A percentile compares a stretch with the other conserved stretches of the same genome.
These are phyloP conservation scores for Trinectes maculatus DNA, from an alignment of 2,113 vertebrate species.

Conservation along the genomic window DNA sequence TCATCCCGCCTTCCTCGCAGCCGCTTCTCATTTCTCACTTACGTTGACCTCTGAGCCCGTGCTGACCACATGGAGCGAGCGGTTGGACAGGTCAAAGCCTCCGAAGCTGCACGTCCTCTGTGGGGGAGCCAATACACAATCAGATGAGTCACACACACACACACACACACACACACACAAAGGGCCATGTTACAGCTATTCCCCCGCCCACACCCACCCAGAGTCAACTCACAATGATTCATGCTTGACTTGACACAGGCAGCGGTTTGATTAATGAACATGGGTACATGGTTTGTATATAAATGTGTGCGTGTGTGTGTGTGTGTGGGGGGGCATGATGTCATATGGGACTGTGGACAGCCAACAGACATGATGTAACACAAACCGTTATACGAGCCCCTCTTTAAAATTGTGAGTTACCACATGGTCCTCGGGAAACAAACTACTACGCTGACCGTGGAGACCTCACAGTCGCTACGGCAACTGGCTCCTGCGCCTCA, in stretches of 20 bases:
- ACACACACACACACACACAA: too few species aligned
- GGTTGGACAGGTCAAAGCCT: constrained; percentile 96
- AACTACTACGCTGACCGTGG: constrained; percentile 24
- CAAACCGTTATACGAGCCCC: constrained; percentile 42
- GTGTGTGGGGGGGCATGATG: constrained; percentile 41
- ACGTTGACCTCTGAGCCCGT: constrained; percentile 84
- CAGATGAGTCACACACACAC: constrained; percentile 44
- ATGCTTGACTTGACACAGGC: constrained; percentile 69
- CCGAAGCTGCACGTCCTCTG: constrained; percentile 99
- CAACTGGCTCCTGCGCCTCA: constrained; percentile 18
- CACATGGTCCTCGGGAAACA: constrained; percentile 23
- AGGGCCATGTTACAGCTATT: constrained; percentile 15
- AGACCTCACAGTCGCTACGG: constrained; percentile 2
- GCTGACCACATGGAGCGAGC: constrained; percentile 91
- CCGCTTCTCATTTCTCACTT: constrained; percentile 70
- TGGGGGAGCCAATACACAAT: constrained; percentile 51
- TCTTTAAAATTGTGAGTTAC: constrained; percentile 36
- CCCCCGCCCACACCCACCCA: constrained; percentile 39
- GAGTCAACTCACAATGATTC: constrained; percentile 67
- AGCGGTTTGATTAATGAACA: constrained; percentile 59
- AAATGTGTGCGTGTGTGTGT: background rate
- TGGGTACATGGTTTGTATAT: constrained; percentile 50
- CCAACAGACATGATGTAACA: constrained; percentile 67
- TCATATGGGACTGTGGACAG: constrained; percentile 64
- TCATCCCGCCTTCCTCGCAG: background rate